Evolutionary conservation across 2,797 vertebrate genomes (phyloP).

Genomic region (Notolepis coatsorum): DNA sequence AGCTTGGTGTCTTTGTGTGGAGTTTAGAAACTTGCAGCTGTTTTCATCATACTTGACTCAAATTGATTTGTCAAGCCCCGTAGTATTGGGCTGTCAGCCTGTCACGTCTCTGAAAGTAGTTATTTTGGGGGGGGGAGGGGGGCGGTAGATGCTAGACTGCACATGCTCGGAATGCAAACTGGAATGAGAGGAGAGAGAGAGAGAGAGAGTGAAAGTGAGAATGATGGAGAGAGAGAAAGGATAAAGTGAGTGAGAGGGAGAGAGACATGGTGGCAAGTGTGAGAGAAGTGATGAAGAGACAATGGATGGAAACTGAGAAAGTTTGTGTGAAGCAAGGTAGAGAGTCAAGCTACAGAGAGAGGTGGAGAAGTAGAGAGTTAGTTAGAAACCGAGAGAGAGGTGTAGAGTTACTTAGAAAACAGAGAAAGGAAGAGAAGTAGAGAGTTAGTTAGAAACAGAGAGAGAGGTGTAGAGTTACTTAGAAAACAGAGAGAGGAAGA

Average conservation of each 20-base stretch:
- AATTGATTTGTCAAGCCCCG: conserved; percentile 65
- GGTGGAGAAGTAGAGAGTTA: background rate
- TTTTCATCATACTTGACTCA: conserved; percentile 58
- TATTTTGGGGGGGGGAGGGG: too few species aligned
- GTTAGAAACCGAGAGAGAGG: background rate
- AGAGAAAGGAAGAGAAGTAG: background rate
- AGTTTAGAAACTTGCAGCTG: conserved; percentile 47
- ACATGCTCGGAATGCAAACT: conserved; percentile 49
- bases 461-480: background rate
- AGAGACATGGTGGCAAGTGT: background rate
- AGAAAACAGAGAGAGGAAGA: background rate
- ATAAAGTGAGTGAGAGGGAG: background rate
- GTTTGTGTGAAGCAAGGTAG: too few species aligned
- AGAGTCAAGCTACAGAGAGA: too few species aligned
- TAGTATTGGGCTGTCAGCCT: conserved; percentile 51
- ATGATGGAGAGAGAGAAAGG: background rate
- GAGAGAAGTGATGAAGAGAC: background rate
- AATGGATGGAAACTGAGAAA: too few species aligned
- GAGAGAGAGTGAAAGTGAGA: background rate
- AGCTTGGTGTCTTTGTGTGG: background rate
- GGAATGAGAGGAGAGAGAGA: background rate
- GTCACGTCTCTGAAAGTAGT: background rate
- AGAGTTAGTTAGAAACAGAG: too few species aligned
- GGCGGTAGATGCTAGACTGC: conserved; percentile 2
- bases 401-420: too few species aligned